phyloP scores from a whole-genome alignment of 2,888 invertebrate genomes.

The Synergus itoensis region DNA sequence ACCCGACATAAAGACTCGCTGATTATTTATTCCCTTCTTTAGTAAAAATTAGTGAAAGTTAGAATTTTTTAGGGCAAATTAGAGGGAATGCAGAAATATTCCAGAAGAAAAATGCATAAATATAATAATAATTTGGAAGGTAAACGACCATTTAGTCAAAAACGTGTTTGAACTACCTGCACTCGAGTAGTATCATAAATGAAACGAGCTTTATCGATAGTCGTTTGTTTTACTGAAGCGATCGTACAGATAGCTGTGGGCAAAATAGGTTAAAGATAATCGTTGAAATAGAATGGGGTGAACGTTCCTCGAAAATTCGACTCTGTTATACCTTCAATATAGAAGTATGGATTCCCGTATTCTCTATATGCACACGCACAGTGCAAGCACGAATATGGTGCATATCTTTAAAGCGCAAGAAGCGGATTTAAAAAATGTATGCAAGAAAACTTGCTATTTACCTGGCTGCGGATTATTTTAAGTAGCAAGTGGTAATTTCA shows the following conservation, averaged over 20 bases:
- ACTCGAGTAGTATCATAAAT: conserved; percentile 24
- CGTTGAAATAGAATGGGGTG: conserved; percentile 24
- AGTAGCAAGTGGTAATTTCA: conserved; percentile 1
- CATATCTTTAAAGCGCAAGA: background rate
- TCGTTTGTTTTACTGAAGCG: conserved; percentile 39
- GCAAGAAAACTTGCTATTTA: background rate
- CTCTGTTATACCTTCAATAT: conserved; percentile 8
- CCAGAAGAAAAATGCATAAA: background rate
- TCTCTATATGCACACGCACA: background rate
- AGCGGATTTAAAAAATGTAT: background rate
- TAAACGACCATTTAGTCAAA: background rate
- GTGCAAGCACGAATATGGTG: background rate
- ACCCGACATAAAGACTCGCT: too few relatives aligned
- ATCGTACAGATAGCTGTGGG: conserved; percentile 32
- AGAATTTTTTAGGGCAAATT: too few relatives aligned
- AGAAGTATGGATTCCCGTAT: background rate
- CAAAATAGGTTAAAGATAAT: conserved; percentile 41
- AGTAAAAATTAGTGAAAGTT: too few relatives aligned
- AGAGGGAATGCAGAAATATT: background rate
- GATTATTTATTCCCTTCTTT: too few relatives aligned
- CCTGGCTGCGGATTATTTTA: conserved; percentile 6
- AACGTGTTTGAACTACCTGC: background rate
- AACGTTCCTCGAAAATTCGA: conserved; percentile 20
- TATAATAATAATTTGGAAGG: background rate
- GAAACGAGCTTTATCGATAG: conserved; percentile 24